Conservation (phyloP, 2,797 vertebrate species). For the Falco biarmicus region DNA sequence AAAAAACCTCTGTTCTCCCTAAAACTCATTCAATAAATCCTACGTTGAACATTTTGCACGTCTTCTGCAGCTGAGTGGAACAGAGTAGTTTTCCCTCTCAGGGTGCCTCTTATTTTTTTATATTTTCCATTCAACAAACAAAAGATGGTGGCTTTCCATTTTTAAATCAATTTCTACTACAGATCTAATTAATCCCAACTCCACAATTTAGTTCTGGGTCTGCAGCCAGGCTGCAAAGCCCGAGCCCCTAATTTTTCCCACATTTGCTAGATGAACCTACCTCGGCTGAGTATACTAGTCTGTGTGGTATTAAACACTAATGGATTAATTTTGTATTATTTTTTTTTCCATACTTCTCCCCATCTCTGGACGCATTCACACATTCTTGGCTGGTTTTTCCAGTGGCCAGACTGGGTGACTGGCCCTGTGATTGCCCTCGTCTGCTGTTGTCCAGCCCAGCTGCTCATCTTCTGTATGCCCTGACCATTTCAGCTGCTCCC, state of each 20-base stretch:
- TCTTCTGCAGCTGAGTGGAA: neutral
- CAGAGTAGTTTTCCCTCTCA: neutral
- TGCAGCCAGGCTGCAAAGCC: neutral
- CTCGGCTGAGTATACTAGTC: neutral
- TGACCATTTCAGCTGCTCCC: neutral
- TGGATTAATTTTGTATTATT: neutral
- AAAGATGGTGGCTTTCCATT: neutral
- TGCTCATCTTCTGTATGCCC: neutral
- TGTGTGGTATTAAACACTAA: neutral
- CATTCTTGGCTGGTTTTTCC: neutral
- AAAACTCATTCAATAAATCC: neutral
- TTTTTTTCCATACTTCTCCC: neutral
- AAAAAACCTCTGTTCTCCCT: neutral
- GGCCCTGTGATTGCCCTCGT: fast-evolving
- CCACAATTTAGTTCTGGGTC: neutral
- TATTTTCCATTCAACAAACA: neutral
- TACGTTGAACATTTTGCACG: fast-evolving
- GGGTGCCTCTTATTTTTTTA: neutral
- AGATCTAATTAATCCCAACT: neutral
- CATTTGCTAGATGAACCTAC: neutral
- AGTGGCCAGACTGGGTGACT: fast-evolving
- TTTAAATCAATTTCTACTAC: neutral
- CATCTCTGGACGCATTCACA: neutral
- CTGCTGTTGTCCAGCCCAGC: neutral
- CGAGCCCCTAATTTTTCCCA: neutral